Conservation (phyloP, 1,140 invertebrate genomes). For the Venustaconcha ellipsiformis region DNA sequence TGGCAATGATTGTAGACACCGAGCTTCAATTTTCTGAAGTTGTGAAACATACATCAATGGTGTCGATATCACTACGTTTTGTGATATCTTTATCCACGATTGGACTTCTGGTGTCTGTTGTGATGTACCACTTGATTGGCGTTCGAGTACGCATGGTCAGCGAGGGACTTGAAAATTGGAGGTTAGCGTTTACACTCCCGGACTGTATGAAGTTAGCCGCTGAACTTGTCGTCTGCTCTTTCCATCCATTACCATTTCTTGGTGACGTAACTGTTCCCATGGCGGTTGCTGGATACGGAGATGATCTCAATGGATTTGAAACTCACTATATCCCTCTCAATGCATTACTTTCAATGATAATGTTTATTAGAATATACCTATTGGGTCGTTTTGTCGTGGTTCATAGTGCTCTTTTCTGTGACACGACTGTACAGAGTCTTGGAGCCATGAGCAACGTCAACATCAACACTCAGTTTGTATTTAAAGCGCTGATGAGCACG, state of each 20-base stretch:
- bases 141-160: conserved; percentile 49
- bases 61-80: conserved; percentile 44
- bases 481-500: conserved; percentile 65
- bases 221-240: conserved; percentile 46
- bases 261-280: conserved; percentile 39
- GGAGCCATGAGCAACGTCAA: conserved; percentile 63
- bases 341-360: conserved; percentile 59
- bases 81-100: conserved; percentile 48
- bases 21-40: conserved; percentile 45
- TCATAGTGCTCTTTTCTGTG: conserved; percentile 63
- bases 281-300: conserved; percentile 29
- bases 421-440: conserved; percentile 64
- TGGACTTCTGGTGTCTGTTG: conserved; percentile 43
- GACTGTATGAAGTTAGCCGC: conserved; percentile 45
- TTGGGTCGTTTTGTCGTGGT: conserved; percentile 61
- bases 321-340: conserved; percentile 49
- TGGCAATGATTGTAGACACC: conserved; percentile 51
- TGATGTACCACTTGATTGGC: conserved; percentile 53
- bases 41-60: conserved; percentile 19
- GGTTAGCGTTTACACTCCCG: conserved; percentile 43
- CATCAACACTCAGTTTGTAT: conserved; percentile 65
- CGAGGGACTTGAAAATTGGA: conserved; percentile 54
- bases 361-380: conserved; percentile 66
- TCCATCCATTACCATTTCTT: conserved; percentile 54
- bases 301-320: conserved; percentile 31